Evolutionary conservation across 2,888 invertebrate species (phyloP).

Genomic region (Drosophila anomelani): DNA sequence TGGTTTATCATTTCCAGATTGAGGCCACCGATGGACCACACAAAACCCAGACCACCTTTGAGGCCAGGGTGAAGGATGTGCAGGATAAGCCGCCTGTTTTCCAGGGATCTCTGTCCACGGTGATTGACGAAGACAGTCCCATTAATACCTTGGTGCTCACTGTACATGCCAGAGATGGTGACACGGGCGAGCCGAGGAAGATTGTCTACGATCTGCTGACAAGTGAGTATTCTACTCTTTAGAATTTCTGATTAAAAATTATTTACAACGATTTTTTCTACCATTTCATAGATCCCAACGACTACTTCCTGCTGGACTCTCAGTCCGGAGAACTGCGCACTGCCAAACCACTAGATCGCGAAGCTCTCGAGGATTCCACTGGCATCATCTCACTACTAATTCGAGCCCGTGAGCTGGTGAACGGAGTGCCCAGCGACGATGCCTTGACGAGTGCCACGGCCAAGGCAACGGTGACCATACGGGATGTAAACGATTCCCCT

Average conservation of each 20-base stretch:
- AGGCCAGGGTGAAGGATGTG: constrained; percentile 92
- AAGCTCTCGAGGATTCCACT: constrained; percentile 91
- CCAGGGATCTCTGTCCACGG: constrained; percentile 91
- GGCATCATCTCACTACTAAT: constrained; percentile 92
- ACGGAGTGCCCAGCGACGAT: constrained; percentile 89
- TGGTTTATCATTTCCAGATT: constrained; percentile 90
- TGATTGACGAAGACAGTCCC: constrained; percentile 92
- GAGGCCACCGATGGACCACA: constrained; percentile 92
- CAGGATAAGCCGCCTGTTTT: constrained; percentile 95
- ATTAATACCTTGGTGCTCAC: constrained; percentile 93
- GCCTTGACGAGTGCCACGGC: constrained; percentile 89
- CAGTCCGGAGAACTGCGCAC: constrained; percentile 92
- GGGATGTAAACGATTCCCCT: constrained; percentile 95
- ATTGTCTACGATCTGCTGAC: constrained; percentile 91
- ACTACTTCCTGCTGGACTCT: constrained; percentile 93
- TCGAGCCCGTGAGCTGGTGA: constrained; percentile 91
- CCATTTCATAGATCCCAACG: constrained; percentile 89
- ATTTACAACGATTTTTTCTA: background rate
- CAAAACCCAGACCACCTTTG: constrained; percentile 90
- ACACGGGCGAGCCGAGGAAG: constrained; percentile 92
- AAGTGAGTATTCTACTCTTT: constrained; percentile 85
- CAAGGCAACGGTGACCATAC: constrained; percentile 92
- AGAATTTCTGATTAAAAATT: too few species aligned
- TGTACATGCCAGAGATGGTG: constrained; percentile 93
- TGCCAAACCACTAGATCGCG: constrained; percentile 93